A percentile compares a stretch with the other conserved stretches of the same genome.
Evolutionary conservation across 2,888 invertebrate species (phyloP).

Genomic region (Hypercompe scribonia): DNA sequence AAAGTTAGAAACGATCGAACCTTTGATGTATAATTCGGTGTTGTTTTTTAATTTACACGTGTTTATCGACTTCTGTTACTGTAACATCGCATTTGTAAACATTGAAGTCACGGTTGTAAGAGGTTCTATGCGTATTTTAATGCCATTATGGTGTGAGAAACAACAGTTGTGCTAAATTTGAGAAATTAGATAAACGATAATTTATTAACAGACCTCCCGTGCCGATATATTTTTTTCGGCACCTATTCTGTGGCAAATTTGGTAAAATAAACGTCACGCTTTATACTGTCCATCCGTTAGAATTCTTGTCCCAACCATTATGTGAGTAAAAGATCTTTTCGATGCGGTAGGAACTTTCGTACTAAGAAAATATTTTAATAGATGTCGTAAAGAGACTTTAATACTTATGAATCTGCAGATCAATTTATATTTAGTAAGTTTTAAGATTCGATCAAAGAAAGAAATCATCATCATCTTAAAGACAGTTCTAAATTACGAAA

Average conservation of each 20-base stretch:
- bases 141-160: conserved; percentile 24
- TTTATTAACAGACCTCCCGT: conserved; percentile 29
- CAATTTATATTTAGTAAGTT: no score
- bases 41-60: neutral
- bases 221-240: conserved; percentile 11
- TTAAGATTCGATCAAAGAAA: no score
- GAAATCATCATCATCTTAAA: neutral
- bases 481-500: neutral
- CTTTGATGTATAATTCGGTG: neutral
- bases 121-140: conserved; percentile 29
- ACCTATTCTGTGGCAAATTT: conserved; percentile 17
- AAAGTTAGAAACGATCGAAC: neutral
- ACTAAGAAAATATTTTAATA: neutral
- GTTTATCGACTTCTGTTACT: neutral
- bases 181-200: conserved; percentile 35
- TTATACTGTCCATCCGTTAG: conserved; percentile 12
- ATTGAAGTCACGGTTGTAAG: conserved; percentile 28
- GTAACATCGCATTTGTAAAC: neutral
- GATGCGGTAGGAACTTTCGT: neutral
- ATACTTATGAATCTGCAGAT: neutral
- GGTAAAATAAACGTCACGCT: conserved; percentile 3
- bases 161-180: conserved; percentile 28
- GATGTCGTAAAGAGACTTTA: neutral
- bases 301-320: conserved; percentile 18
- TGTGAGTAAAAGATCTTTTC: conserved; percentile 4